Evolutionary conservation across 2,888 invertebrate genomes (phyloP).

Genomic region (Candidula unifasciata): DNA sequence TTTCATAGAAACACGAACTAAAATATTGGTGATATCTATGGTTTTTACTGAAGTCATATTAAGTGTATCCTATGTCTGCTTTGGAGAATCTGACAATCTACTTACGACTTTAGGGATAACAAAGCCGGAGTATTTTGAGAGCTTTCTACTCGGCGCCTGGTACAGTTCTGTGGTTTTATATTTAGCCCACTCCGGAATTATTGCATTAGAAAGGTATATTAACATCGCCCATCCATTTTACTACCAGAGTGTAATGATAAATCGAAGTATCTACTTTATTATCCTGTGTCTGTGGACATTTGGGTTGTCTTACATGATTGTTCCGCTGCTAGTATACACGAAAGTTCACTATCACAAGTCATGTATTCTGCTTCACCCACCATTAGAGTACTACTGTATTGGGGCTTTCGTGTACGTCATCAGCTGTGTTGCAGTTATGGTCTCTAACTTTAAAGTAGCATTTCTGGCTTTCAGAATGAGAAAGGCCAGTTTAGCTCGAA

Average conservation of each 20-base stretch:
- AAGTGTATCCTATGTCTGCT: neutral
- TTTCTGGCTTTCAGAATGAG: conserved; percentile 1
- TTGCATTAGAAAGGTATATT: conserved; percentile 39
- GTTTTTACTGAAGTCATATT: neutral
- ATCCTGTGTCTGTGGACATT: conserved; percentile 3
- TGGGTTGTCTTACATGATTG: neutral
- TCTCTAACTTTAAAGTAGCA: conserved; percentile 23
- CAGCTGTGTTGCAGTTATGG: neutral
- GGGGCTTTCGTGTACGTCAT: neutral
- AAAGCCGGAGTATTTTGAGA: neutral
- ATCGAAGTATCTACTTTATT: neutral
- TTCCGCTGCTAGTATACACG: neutral
- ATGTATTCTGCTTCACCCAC: conserved; percentile 1
- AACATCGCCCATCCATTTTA: conserved; percentile 19
- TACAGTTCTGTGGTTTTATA: neutral
- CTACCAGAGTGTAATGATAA: neutral
- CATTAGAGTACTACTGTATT: neutral
- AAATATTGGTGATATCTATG: neutral
- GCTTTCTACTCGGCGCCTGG: neutral
- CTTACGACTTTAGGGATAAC: neutral
- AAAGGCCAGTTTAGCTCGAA: neutral
- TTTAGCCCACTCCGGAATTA: neutral
- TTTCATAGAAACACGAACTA: neutral
- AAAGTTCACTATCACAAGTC: neutral
- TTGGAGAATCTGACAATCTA: neutral